Conservation (phyloP, 2,888 invertebrate genomes). For the Leucania comma region DNA sequence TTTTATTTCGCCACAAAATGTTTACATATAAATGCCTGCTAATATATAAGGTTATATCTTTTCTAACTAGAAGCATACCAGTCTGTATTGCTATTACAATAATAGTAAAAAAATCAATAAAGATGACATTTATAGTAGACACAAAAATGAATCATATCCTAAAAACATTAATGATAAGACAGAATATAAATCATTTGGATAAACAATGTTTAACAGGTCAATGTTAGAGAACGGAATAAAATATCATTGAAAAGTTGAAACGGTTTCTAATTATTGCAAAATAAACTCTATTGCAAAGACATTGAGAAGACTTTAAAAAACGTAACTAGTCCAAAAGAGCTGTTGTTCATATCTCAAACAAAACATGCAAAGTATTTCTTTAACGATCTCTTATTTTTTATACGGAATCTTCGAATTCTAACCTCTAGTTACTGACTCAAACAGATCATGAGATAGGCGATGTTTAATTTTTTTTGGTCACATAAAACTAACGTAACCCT, state of each 20-base stretch:
- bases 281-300: constrained; percentile 44
- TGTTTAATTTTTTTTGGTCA: constrained; percentile 79
- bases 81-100: background rate
- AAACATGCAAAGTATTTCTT: constrained; percentile 81
- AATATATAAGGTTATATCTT: background rate
- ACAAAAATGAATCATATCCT: constrained; percentile 34
- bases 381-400: constrained; percentile 78
- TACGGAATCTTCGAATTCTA: constrained; percentile 80
- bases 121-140: constrained; percentile 28
- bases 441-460: constrained; percentile 80
- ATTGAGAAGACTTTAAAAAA: constrained; percentile 43
- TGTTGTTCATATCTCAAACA: constrained; percentile 73
- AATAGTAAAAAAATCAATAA: constrained; percentile 8
- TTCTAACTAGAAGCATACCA: background rate
- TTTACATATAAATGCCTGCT: background rate
- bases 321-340: constrained; percentile 34
- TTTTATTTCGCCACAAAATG: background rate
- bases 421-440: constrained; percentile 81
- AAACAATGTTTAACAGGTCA: constrained; percentile 63
- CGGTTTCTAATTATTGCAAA: constrained; percentile 34
- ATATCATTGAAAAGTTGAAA: constrained; percentile 56
- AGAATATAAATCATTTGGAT: constrained; percentile 60
- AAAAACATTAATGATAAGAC: constrained; percentile 43
- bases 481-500: constrained; percentile 83
- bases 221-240: constrained; percentile 62